Conservation (phyloP, 1,140 invertebrate genomes). For the Rhyacophila brunnea region DNA sequence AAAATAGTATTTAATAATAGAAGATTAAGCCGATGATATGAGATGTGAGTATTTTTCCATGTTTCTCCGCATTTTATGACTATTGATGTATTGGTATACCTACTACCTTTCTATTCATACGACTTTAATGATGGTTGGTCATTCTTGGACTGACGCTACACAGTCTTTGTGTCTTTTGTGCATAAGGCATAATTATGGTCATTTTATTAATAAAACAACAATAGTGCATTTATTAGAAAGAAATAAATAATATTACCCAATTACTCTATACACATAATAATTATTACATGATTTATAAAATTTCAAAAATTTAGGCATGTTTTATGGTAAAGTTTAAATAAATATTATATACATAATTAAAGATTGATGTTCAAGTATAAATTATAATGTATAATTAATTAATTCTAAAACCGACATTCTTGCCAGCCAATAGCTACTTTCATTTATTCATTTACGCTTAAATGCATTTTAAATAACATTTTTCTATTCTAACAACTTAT, state of each 20-base stretch:
- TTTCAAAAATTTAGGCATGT: not conserved
- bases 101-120: not conserved
- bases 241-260: too few species aligned
- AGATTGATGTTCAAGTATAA: too few species aligned
- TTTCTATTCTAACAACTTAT: too few species aligned
- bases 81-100: not conserved
- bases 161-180: slow-evolving; percentile 8
- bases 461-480: slow-evolving; percentile 1
- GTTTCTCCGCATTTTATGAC: not conserved
- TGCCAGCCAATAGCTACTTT: too few species aligned
- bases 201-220: slow-evolving; percentile 1
- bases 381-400: not conserved
- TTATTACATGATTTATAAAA: too few species aligned
- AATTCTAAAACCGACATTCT: not conserved
- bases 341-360: not conserved
- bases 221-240: slow-evolving; percentile 1
- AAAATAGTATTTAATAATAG: not conserved
- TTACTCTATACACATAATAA: not conserved
- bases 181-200: slow-evolving; percentile 23
- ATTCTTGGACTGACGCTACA: slow-evolving; percentile 3
- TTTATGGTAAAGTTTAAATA: not conserved
- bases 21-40: not conserved
- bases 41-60: not conserved
- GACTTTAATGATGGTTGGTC: not conserved
- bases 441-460: not conserved